Base-by-base conservation (phyloP, 2,113 vertebrate species). In the Oriolus oriolus region DNA sequence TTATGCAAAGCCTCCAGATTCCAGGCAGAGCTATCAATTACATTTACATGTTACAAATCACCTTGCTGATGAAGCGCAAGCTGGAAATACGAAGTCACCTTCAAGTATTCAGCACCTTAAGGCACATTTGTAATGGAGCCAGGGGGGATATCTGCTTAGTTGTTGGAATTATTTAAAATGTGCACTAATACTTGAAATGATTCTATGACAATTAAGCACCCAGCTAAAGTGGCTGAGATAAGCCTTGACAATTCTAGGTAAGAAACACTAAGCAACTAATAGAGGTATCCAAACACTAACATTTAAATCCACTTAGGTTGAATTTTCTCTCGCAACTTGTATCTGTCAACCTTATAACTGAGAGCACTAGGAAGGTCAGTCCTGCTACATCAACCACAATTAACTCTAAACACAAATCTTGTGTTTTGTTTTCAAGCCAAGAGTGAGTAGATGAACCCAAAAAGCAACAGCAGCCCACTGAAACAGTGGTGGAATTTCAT, bases 171-270 rank as follows among this genome's bases (percentile, higher is more conserved):
- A 93, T 54, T 84, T 60, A 61, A 91, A 74, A 64, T 22, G n/a
- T n/a, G 41, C 49, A 69, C 45, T 84, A 91, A 74, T 30, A 61
- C 41, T 81, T 61, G 26, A 92, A 95, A 79, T 44, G 27, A 68
- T 90, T 90, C 91, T 82, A 19, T 44, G 57, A 95, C 68, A 86
- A 77, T 21, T 80, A 28, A 95, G 59, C 45, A 84, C 23, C 18
- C 49, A 60, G 53, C 19, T 79, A 60, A 76, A 90, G 71, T 21
- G 16, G 17, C 45, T 10, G 17, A 92, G 76, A 88, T 89, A 76
- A 94, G 89, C 54, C 59, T 74, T 74, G 71, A 80, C 76, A 90
- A 86, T 77, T 92, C 64, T 37, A 92, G 71, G 61, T 74, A 94
- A 89, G 75, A 92, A 89, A 73, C 2, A 12, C 45, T 23, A 83